A percentile compares a stretch with the other conserved stretches of the same genome.
Conservation (phyloP, 2,797 vertebrate species). For the Sebastes flavidus region DNA sequence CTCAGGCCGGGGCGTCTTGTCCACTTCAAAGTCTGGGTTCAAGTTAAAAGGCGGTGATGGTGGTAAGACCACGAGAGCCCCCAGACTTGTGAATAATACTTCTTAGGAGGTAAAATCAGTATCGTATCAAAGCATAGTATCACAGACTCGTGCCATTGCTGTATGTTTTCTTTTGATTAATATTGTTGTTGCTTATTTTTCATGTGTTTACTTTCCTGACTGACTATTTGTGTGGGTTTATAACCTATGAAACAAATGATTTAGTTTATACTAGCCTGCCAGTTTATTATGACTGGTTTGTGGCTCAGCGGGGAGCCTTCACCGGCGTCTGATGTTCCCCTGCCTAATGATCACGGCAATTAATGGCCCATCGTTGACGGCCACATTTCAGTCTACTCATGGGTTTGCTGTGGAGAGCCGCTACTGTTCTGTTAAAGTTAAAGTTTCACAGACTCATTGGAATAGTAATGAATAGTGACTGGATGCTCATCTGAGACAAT, state of each 20-base stretch:
- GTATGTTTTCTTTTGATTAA: conserved; percentile 23
- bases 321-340: conserved; percentile 20
- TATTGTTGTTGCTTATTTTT: conserved; percentile 1
- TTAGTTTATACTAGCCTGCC: neutral
- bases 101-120: conserved; percentile 31
- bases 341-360: conserved; percentile 45
- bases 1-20: conserved; percentile 28
- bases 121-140: conserved; percentile 4
- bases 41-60: conserved; percentile 40
- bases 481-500: conserved; percentile 18
- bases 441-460: conserved; percentile 27
- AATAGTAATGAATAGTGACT: conserved; percentile 37
- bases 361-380: conserved; percentile 40
- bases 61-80: conserved; percentile 11
- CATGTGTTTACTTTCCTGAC: conserved; percentile 6
- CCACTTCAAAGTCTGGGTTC: conserved; percentile 49
- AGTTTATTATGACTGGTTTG: conserved; percentile 19
- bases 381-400: conserved; percentile 27
- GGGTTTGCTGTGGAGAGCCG: conserved; percentile 15
- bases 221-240: conserved; percentile 3
- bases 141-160: neutral
- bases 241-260: conserved; percentile 21
- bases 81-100: conserved; percentile 30
- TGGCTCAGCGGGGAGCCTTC: conserved; percentile 26
- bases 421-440: conserved; percentile 29